Percentiles rank a stretch among this genome's conserved stretches.
phyloP scores from a whole-genome alignment of 30 jellyfish, hydroid and myxozoan genomes.

The Phacellophora camtschatica region DNA sequence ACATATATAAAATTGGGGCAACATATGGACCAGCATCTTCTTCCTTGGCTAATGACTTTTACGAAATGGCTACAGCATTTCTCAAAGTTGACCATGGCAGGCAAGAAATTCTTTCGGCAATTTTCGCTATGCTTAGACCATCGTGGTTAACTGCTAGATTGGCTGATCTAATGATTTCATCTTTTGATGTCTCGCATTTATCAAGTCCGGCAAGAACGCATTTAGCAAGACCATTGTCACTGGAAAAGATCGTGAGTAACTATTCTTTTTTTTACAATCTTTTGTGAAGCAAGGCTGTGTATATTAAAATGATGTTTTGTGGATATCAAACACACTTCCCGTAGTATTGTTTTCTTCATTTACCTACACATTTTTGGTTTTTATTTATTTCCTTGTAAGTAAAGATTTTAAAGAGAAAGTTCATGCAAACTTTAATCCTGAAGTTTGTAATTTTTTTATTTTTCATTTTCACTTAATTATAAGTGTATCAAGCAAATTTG shows the following conservation, averaged over 20 bases:
- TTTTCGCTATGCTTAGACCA: constrained; percentile 33
- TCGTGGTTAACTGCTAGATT: constrained; percentile 47
- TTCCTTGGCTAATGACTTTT: background rate
- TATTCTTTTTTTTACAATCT: background rate
- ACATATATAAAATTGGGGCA: background rate
- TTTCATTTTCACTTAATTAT: too few relatives aligned
- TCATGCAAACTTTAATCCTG: too few relatives aligned
- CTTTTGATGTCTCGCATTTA: constrained; percentile 26
- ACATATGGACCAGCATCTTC: constrained; percentile 50
- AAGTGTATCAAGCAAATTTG: too few relatives aligned
- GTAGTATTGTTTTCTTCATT: too few relatives aligned
- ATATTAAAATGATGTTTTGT: too few relatives aligned
- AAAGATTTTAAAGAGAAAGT: too few relatives aligned
- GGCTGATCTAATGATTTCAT: constrained; percentile 43
- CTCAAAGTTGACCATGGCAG: background rate
- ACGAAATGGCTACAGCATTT: background rate
- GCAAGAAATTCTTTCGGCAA: background rate
- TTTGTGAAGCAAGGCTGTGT: too few relatives aligned
- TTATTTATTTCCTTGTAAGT: too few relatives aligned
- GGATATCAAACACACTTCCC: too few relatives aligned
- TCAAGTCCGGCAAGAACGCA: constrained; percentile 6
- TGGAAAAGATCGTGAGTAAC: constrained; percentile 53
- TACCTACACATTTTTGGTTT: too few relatives aligned
- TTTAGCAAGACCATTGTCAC: constrained; percentile 61
- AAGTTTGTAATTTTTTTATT: too few relatives aligned